A percentile compares a stretch with the other conserved stretches of the same genome.
These are phyloP conservation scores for Pitangus sulphuratus DNA, from an alignment of 2,797 vertebrate genomes.

Conservation along the genomic window DNA sequence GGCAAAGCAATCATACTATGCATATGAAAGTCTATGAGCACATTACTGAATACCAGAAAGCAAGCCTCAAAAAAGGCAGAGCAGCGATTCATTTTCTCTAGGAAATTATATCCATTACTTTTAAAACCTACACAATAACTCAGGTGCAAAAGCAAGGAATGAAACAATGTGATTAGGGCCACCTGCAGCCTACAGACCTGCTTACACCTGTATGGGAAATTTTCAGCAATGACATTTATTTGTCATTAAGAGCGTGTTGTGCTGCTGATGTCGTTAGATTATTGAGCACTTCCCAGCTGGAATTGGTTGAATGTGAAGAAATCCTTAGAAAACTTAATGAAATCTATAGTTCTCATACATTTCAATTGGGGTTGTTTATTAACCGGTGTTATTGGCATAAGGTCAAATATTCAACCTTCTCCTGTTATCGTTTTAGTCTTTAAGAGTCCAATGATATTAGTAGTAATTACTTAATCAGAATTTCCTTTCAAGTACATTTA, in stretches of 20 bases:
- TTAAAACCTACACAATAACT: not conserved
- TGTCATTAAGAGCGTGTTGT: not conserved
- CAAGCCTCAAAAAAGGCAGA: not conserved
- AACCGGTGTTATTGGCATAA: not conserved
- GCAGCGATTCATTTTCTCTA: not conserved
- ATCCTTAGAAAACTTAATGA: not conserved
- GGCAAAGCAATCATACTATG: not conserved
- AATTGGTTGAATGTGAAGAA: not conserved
- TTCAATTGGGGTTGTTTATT: constrained; percentile 18
- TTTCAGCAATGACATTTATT: not conserved
- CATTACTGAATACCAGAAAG: not conserved
- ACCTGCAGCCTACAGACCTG: not conserved
- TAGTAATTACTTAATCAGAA: constrained; percentile 23
- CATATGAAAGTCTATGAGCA: not conserved
- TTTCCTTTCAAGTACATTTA: not conserved
- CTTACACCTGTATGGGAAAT: not conserved
- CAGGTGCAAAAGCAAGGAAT: not conserved
- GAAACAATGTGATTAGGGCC: not conserved
- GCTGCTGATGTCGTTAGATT: not conserved
- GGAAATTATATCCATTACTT: not conserved
- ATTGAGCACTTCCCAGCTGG: not conserved
- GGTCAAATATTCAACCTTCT: constrained; percentile 1
- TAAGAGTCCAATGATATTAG: not conserved
- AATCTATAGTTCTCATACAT: not conserved
- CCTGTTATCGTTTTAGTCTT: not conserved